Conservation (phyloP, 1,140 invertebrate species). For the Drosophila azteca region DNA sequence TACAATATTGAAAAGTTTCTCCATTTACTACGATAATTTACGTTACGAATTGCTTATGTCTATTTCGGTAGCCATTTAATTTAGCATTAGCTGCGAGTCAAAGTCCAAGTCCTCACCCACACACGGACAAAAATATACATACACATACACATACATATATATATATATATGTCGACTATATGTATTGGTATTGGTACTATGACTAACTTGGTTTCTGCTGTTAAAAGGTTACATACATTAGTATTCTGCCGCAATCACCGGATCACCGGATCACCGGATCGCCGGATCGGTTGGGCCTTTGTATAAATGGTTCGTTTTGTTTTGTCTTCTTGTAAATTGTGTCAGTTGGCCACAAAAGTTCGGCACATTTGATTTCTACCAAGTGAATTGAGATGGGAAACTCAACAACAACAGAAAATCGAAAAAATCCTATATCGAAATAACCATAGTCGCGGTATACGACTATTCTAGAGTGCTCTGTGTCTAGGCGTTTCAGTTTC, state of each 20-base stretch:
- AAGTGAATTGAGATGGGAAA: slow-evolving; percentile 13
- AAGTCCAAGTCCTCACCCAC: slow-evolving; percentile 28
- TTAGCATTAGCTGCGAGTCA: slow-evolving; percentile 33
- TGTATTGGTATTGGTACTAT: slow-evolving; percentile 22
- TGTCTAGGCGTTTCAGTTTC: neutral
- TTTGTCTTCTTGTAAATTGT: slow-evolving; percentile 40
- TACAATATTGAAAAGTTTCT: slow-evolving; percentile 12
- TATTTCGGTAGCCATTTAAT: slow-evolving; percentile 30
- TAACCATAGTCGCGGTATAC: neutral
- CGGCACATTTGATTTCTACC: slow-evolving; percentile 54
- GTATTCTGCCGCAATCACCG: slow-evolving; percentile 21
- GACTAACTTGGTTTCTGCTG: slow-evolving; percentile 18
- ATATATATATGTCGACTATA: slow-evolving; percentile 27
- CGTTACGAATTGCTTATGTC: slow-evolving; percentile 23
- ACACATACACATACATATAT: slow-evolving; percentile 27
- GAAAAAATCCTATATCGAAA: neutral
- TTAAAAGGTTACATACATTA: slow-evolving; percentile 38
- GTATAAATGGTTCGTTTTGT: slow-evolving; percentile 40
- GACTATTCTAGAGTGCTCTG: too few relatives aligned
- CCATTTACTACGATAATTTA: slow-evolving; percentile 15
- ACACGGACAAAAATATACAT: slow-evolving; percentile 30
- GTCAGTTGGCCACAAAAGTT: slow-evolving; percentile 44
- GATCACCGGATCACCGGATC: neutral
- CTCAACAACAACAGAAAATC: too few relatives aligned
- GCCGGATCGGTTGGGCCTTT: slow-evolving; percentile 21